phyloP scores from a whole-genome alignment of 2,888 invertebrate species.

The Zygaena filipendulae region DNA sequence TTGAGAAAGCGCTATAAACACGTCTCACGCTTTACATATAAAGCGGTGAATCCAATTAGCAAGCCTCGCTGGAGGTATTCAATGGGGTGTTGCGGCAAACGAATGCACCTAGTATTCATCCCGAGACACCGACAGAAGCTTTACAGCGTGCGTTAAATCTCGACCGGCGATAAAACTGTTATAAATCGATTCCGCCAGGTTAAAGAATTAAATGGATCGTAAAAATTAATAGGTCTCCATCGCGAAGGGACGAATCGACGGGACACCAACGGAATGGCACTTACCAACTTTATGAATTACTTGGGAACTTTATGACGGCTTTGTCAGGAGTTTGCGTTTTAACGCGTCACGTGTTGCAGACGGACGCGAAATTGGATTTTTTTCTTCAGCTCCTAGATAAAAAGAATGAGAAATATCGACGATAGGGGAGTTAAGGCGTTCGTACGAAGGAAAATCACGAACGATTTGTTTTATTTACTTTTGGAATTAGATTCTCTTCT shows the following conservation, averaged over 20 bases:
- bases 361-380: constrained; percentile 62
- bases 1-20: too few relatives aligned
- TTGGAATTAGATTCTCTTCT: too few relatives aligned
- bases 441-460: constrained; percentile 15
- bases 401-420: constrained; percentile 30
- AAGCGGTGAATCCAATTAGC: too few relatives aligned
- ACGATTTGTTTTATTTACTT: constrained; percentile 16
- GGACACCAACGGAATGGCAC: constrained; percentile 34
- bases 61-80: too few relatives aligned
- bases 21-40: too few relatives aligned
- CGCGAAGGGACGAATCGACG: constrained; percentile 31
- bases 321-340: constrained; percentile 45
- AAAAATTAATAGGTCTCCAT: constrained; percentile 61
- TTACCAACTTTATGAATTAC: constrained; percentile 56
- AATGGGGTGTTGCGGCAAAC: too few relatives aligned
- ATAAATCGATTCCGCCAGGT: constrained; percentile 62
- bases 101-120: constrained; percentile 24
- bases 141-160: constrained; percentile 48
- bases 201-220: constrained; percentile 63
- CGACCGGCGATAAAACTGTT: constrained; percentile 46
- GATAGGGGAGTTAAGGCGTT: constrained; percentile 25
- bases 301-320: constrained; percentile 54
- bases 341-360: constrained; percentile 56
- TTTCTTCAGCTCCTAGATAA: too few relatives aligned
- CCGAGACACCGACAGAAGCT: constrained; percentile 40